Conservation (phyloP, 2,888 invertebrate species). For the Erynnis tages region DNA sequence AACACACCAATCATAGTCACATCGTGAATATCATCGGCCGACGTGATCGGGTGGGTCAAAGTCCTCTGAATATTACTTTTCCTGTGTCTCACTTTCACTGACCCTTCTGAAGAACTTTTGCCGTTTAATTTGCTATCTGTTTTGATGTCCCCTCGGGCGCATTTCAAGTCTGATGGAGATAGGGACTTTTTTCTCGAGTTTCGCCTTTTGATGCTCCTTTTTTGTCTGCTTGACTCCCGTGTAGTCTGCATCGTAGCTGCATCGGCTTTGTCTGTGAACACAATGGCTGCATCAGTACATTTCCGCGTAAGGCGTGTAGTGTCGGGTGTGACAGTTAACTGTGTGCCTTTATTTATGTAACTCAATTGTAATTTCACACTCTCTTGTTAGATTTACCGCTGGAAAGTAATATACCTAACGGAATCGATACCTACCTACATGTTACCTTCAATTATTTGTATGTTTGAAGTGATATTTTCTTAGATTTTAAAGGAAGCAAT, state of each 20-base stretch:
- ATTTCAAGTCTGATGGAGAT: conserved; percentile 73
- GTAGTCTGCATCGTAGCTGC: conserved; percentile 70
- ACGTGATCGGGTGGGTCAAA: conserved; percentile 73
- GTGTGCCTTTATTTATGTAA: conserved; percentile 16
- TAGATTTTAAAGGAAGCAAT: no score
- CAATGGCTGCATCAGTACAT: conserved; percentile 24
- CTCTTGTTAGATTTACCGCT: not conserved
- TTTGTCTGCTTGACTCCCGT: conserved; percentile 72
- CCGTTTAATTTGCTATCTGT: conserved; percentile 61
- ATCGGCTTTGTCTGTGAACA: conserved; percentile 60
- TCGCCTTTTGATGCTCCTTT: conserved; percentile 71
- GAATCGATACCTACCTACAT: no score
- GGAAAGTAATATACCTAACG: no score
- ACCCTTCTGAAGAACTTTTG: conserved; percentile 73
- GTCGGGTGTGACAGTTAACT: conserved; percentile 20
- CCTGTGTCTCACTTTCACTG: conserved; percentile 73
- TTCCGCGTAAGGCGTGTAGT: conserved; percentile 22
- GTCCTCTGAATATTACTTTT: conserved; percentile 76
- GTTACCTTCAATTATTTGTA: no score
- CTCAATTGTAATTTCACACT: conserved; percentile 10
- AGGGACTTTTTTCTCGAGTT: conserved; percentile 77
- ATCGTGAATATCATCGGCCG: conserved; percentile 60
- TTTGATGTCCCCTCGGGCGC: conserved; percentile 57
- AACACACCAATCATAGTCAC: conserved; percentile 59
- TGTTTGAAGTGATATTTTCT: no score